A percentile compares a stretch with the other conserved stretches of the same genome.
Evolutionary conservation across 2,113 vertebrate species (phyloP).

Genomic region (Erythrolamprus reginae): DNA sequence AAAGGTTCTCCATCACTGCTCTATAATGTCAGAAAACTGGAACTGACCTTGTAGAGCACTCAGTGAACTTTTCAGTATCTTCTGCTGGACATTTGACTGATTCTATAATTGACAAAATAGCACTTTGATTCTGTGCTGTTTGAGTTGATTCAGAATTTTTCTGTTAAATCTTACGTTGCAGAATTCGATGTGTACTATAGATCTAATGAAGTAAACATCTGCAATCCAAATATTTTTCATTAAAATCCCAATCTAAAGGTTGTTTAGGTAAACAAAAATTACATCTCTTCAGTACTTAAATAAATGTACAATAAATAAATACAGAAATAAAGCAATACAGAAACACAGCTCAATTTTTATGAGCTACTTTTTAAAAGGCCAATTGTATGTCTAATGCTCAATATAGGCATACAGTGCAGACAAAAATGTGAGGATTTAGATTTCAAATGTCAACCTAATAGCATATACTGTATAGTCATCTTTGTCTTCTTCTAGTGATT

Average conservation of each 20-base stretch:
- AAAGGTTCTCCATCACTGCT: too few species aligned
- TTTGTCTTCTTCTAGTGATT: neutral
- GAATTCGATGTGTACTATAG: neutral
- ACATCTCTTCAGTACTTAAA: neutral
- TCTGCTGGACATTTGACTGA: neutral
- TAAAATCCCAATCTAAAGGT: neutral
- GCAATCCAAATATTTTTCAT: neutral
- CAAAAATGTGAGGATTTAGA: neutral
- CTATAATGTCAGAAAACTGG: neutral
- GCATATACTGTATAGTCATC: neutral
- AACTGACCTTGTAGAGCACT: neutral
- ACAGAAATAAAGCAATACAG: neutral
- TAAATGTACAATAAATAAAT: neutral
- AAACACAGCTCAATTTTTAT: neutral
- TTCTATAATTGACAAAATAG: neutral
- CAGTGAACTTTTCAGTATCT: neutral
- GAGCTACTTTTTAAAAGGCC: neutral
- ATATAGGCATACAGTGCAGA: neutral
- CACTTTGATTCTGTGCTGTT: neutral
- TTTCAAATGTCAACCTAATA: neutral
- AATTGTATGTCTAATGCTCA: neutral
- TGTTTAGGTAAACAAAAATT: neutral
- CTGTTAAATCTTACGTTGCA: neutral
- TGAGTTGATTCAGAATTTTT: neutral
- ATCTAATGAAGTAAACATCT: neutral